Percentiles rank a stretch among this genome's conserved stretches.
Evolutionary conservation across 1,140 invertebrate species (phyloP).

Genomic region (Agrilus planipennis): DNA sequence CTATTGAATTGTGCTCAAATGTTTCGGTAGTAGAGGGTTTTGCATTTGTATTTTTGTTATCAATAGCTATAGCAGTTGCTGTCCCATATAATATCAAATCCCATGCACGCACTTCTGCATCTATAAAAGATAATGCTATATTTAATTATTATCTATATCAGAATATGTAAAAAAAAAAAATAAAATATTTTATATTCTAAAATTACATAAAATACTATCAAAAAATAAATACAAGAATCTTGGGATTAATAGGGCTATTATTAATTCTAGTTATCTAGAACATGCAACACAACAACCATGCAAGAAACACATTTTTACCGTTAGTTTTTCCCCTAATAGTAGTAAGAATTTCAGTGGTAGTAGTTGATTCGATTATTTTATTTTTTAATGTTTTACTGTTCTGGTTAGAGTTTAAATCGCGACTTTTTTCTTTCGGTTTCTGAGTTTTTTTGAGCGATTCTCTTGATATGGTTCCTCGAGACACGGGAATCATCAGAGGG

Average conservation of each 20-base stretch:
- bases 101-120: constrained; percentile 43
- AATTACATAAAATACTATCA: too few species aligned
- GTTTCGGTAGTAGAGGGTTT: constrained; percentile 10
- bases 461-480: constrained; percentile 37
- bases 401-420: constrained; percentile 35
- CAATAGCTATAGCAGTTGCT: constrained; percentile 36
- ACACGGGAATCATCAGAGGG: constrained; percentile 50
- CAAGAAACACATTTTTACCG: constrained; percentile 16
- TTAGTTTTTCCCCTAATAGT: constrained; percentile 15
- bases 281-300: too few species aligned
- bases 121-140: too few species aligned
- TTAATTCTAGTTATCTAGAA: too few species aligned
- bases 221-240: too few species aligned
- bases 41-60: constrained; percentile 11
- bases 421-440: constrained; percentile 33
- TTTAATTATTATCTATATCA: too few species aligned
- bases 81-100: constrained; percentile 47
- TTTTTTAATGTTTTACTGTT: constrained; percentile 23
- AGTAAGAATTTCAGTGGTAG: constrained; percentile 12
- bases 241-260: too few species aligned
- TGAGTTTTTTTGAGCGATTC: constrained; percentile 33
- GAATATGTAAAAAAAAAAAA: too few species aligned
- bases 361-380: constrained; percentile 16
- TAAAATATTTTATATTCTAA: too few species aligned
- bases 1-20: constrained; percentile 25